phyloP scores from a whole-genome alignment of 1,140 invertebrate genomes.

The Zaprionus africanus region DNA sequence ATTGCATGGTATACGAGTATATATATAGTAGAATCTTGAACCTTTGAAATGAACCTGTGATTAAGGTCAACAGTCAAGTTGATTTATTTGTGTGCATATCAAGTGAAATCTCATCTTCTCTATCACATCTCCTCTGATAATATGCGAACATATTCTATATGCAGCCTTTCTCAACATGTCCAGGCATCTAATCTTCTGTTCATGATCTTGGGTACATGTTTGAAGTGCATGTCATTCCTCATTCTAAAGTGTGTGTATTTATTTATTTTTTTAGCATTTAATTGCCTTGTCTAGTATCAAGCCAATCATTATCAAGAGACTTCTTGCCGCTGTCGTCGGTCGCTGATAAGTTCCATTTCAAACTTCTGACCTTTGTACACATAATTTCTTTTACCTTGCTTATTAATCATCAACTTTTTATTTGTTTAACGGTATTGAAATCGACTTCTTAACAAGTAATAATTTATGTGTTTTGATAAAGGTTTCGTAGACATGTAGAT shows the following conservation, averaged over 20 bases:
- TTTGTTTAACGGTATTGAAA: conserved; percentile 17
- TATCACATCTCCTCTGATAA: neutral
- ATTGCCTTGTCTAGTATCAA: conserved; percentile 43
- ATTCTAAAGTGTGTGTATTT: neutral
- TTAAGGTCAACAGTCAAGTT: neutral
- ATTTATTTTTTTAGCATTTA: conserved; percentile 36
- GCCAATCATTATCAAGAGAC: conserved; percentile 45
- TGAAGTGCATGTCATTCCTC: conserved; percentile 14
- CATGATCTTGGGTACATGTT: conserved; percentile 4
- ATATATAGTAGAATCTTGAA: neutral
- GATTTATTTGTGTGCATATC: too few species aligned
- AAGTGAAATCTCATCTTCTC: neutral
- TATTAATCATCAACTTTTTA: conserved; percentile 56
- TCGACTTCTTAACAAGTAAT: neutral
- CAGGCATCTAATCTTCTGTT: neutral
- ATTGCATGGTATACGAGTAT: neutral
- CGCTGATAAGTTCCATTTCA: conserved; percentile 53
- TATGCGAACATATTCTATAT: conserved; percentile 3
- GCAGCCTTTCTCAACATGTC: neutral
- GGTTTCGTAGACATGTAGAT: neutral
- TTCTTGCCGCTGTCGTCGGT: conserved; percentile 44
- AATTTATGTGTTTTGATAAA: conserved; percentile 1
- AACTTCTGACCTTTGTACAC: conserved; percentile 61
- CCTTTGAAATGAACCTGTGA: neutral
- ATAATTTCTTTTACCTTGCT: conserved; percentile 17